These are phyloP conservation scores for Solenodon paradoxus DNA, from an alignment of 2,113 vertebrate genomes.

Conservation along the genomic window DNA sequence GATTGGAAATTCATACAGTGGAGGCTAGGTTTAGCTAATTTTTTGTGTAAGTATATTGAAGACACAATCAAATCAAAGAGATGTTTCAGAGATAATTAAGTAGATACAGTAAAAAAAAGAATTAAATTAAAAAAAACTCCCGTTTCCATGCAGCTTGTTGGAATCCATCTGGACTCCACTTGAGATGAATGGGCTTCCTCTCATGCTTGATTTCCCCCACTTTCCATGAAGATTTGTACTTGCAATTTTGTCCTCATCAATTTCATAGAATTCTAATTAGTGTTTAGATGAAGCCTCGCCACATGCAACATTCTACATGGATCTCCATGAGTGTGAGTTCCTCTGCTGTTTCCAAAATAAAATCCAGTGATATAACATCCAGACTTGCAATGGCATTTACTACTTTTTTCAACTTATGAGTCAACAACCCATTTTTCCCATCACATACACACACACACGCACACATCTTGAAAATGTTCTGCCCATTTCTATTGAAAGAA, in stretches of 20 bases:
- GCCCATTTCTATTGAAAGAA: neutral
- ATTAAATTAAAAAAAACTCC: neutral
- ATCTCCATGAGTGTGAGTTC: neutral
- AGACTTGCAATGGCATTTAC: slow-evolving; percentile 18
- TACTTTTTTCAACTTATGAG: neutral
- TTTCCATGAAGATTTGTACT: neutral
- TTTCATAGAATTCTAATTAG: neutral
- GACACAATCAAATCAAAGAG: neutral
- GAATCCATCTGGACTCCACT: neutral
- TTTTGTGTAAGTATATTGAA: neutral
- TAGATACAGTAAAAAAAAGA: neutral
- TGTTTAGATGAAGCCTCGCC: neutral
- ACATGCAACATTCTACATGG: neutral
- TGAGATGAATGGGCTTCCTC: neutral
- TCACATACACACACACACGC: neutral
- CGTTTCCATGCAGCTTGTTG: neutral
- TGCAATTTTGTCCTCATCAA: neutral
- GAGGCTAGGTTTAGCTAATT: neutral
- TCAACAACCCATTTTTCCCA: neutral
- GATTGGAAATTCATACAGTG: neutral
- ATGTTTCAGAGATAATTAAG: slow-evolving; percentile 3
- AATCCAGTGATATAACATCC: neutral
- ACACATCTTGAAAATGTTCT: neutral
- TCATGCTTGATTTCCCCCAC: neutral
- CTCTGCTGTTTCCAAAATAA: slow-evolving; percentile 46